These are phyloP conservation scores for Ornithorhynchus anatinus DNA, from an alignment of 2,113 vertebrate genomes.

Conservation along the genomic window DNA sequence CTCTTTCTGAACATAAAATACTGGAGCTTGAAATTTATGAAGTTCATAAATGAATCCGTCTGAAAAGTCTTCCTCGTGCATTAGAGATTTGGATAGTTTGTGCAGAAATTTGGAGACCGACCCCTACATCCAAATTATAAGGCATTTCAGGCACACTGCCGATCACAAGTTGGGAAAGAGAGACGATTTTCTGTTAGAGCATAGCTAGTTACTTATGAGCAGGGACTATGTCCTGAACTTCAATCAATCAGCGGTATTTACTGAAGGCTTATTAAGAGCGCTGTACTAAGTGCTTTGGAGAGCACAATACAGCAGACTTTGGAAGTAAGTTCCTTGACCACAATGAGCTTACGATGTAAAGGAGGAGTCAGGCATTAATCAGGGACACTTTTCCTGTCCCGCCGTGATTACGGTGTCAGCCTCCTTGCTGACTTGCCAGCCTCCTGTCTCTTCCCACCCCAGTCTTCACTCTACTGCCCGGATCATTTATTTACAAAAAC, in stretches of 20 bases:
- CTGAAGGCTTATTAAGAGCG: neutral
- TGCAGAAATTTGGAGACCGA: neutral
- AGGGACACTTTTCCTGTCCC: no score
- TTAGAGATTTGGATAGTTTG: neutral
- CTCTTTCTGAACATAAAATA: slow-evolving; percentile 6
- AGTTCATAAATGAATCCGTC: slow-evolving; percentile 8
- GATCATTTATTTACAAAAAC: no score
- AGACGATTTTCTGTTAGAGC: no score
- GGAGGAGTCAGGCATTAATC: no score
- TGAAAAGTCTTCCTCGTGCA: neutral
- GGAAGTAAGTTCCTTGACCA: no score
- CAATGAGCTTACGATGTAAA: no score
- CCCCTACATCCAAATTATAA: neutral
- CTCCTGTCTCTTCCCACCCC: no score
- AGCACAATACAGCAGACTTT: neutral
- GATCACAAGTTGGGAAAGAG: neutral
- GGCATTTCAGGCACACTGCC: neutral
- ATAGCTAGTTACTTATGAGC: no score
- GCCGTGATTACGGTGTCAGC: no score
- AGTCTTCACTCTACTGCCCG: no score
- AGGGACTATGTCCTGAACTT: no score
- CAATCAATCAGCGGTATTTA: slow-evolving; percentile 4
- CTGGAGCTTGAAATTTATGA: neutral
- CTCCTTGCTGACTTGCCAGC: no score
- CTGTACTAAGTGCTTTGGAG: neutral